Base-by-base conservation (phyloP, 2,888 invertebrate genomes). In the Tigriopus californicus region DNA sequence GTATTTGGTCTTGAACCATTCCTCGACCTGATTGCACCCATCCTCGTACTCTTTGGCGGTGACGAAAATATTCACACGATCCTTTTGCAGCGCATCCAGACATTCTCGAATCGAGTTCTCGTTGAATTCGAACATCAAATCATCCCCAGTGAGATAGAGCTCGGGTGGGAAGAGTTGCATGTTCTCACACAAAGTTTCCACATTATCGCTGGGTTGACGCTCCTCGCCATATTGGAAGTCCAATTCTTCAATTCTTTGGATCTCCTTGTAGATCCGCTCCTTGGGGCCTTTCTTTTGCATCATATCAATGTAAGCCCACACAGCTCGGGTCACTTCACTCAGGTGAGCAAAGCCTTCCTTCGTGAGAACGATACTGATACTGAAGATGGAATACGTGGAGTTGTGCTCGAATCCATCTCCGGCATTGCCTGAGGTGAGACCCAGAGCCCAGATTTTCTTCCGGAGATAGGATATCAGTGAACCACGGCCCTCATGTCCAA, bases 1-100 rank as follows among this genome's bases (percentile, higher is more conserved):
- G 68, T 86, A 91, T 64, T 81, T 79, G 0, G 87, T 87, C 54
- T 82, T 79, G 71, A 87, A 90, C 89, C 89, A 91, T 61, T 79
- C 77, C 70, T 90, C 89, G 15, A 75, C 73, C 64, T 79, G 73
- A 65, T 83, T 77, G 66, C 81, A 5, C 12, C 71, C 69, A 52
- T 70, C 68, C 53, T 70, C 69, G 66, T 79, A 77, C 51, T 76
- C 76, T 66, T 80, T 80, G 8, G 81, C 79, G n/a, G 78, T 70
- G 24, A 86, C 70, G 70, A 83, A 79, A 12, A 86, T 77, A 68
- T 84, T 84, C 40, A 80, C 80, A 18, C 75, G 77, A 55, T 81
- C 78, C 0, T 83, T 80, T 0, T 72, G 72, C 69, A 88, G 73
- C 61, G 74, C 71, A 8, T 79, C 74, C 64, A 83, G 64, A 47